Evolutionary conservation across 2,888 invertebrate species (phyloP).

Genomic region (Epirrhoe alternata): DNA sequence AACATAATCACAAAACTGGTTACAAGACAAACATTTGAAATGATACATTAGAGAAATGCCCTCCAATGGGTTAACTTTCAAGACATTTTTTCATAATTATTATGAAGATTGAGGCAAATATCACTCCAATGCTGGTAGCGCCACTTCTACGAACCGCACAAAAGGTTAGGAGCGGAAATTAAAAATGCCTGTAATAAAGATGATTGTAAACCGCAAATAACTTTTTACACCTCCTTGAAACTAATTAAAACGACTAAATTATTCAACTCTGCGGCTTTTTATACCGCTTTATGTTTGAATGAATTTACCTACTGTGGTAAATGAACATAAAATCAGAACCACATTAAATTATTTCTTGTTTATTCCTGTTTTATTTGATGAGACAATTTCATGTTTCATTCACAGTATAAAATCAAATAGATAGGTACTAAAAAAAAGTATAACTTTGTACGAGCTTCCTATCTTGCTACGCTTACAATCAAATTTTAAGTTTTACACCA

Average conservation of each 20-base stretch:
- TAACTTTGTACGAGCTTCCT: too few relatives aligned
- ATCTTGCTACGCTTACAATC: too few relatives aligned
- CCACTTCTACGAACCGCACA: slow-evolving; percentile 15
- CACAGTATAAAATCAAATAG: too few relatives aligned
- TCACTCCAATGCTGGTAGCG: slow-evolving; percentile 5
- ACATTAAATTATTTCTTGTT: neutral
- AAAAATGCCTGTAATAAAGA: slow-evolving; percentile 62
- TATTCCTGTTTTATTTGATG: neutral
- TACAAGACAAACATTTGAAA: too few relatives aligned
- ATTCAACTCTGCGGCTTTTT: neutral
- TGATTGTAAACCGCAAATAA: slow-evolving; percentile 45
- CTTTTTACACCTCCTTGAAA: slow-evolving; percentile 14
- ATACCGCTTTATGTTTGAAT: neutral
- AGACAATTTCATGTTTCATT: too few relatives aligned
- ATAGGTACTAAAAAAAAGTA: too few relatives aligned
- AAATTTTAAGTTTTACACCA: too few relatives aligned
- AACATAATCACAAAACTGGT: too few relatives aligned
- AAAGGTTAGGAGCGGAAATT: slow-evolving; percentile 64
- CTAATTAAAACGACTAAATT: slow-evolving; percentile 20
- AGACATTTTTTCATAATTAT: neutral
- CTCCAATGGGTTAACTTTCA: too few relatives aligned
- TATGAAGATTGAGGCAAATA: neutral
- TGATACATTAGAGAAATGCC: too few relatives aligned
- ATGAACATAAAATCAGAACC: neutral
- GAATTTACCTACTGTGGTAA: neutral